Conservation (phyloP, 2,113 vertebrate species). For the Callipepla squamata region DNA sequence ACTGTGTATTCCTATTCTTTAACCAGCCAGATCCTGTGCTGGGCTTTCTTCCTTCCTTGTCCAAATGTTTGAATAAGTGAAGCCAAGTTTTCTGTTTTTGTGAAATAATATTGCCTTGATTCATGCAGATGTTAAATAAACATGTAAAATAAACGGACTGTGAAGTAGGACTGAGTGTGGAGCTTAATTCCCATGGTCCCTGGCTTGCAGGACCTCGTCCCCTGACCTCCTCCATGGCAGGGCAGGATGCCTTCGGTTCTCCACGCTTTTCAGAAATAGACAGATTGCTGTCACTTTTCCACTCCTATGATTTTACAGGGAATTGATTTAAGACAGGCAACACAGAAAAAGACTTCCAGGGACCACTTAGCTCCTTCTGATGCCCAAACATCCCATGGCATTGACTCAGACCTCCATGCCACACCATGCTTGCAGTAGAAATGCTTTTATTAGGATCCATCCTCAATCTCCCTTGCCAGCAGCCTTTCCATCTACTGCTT, state of each 20-base stretch:
- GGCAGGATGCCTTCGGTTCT: neutral
- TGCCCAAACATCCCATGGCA: neutral
- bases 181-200: constrained; percentile 56
- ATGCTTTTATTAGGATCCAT: neutral
- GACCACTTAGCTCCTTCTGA: neutral
- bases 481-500: neutral
- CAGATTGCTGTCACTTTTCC: neutral
- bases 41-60: constrained; percentile 57
- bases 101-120: constrained; percentile 61
- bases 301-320: neutral
- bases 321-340: neutral
- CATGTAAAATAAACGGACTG: constrained; percentile 28
- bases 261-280: neutral
- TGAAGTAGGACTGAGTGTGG: neutral
- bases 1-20: constrained; percentile 31
- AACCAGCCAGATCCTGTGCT: constrained; percentile 33
- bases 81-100: constrained; percentile 47
- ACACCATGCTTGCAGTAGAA: neutral
- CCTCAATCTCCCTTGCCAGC: neutral
- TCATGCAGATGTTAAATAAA: constrained; percentile 64
- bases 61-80: constrained; percentile 63
- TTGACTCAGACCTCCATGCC: neutral
- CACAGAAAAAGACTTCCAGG: neutral
- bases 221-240: neutral
- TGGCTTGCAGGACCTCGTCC: constrained; percentile 2